Evolutionary conservation across 2,113 vertebrate genomes (phyloP).

Genomic region (Thymallus thymallus): DNA sequence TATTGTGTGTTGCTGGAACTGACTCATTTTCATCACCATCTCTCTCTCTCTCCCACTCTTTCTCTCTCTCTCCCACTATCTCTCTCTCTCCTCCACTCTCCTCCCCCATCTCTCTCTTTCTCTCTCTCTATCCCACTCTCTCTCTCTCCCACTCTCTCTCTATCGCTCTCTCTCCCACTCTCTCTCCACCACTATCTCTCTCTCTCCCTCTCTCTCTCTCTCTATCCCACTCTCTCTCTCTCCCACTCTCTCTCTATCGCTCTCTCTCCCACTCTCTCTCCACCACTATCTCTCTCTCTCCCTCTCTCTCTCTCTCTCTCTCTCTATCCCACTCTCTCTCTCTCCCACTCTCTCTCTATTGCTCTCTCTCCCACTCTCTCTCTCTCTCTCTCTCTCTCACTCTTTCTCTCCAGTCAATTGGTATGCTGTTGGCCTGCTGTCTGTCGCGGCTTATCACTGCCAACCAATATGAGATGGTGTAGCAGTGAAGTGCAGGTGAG

Average conservation of each 20-base stretch:
- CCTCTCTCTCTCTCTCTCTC: not conserved
- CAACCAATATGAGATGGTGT: conserved; percentile 94
- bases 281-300: too few species aligned
- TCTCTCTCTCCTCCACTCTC: too few species aligned
- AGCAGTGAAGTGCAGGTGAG: conserved; percentile 72
- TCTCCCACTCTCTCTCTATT: too few species aligned
- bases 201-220: not conserved
- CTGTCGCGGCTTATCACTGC: conserved; percentile 90
- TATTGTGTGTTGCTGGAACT: too few species aligned
- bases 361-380: not conserved
- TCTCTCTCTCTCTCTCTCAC: conserved; percentile 7
- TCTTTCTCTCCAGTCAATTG: conserved; percentile 76
- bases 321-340: not conserved
- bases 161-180: too few species aligned
- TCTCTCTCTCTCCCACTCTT: not conserved
- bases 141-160: conserved; percentile 76
- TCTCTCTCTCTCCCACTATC: not conserved
- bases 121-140: conserved; percentile 11
- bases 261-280: conserved; percentile 7
- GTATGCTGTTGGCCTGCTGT: conserved; percentile 89
- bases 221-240: too few species aligned
- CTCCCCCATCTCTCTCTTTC: too few species aligned
- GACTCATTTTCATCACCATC: not conserved
- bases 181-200: not conserved
- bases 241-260: too few species aligned